Base-by-base conservation (phyloP, 2,113 vertebrate species). In the Calonectris borealis region DNA sequence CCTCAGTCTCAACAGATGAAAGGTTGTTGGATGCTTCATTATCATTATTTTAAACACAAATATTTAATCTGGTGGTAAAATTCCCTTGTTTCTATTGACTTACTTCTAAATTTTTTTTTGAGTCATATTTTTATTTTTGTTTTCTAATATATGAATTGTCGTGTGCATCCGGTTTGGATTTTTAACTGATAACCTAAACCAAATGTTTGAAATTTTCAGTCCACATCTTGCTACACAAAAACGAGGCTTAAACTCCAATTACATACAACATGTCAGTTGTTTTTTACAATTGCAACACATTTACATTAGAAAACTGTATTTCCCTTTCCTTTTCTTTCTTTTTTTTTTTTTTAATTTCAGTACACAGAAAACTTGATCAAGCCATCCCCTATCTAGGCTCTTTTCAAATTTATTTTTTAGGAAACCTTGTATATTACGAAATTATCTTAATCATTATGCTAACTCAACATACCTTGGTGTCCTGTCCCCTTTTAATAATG, bases 231-330 rank as follows among this genome's bases (percentile, higher is more conserved):
- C 18, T 71, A 29, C 7, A 32, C 4, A 55, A 46, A 71, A 83
- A 16, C 0, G 0, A 61, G 34, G 4, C 11, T 57, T 93, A 54
- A 73, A 68, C 7, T 32, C 26, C 11, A 46, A 44, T 62, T 54
- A n/a, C 3, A 26, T 15, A 25, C 11, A 61, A 22, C 4, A 3
- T 25, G 22, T 29, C 10, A 13, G 10, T 6, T 22, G 0, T 4
- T 52, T 57, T 57, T 62, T 44, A 44, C 16, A 32, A 62, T 40
- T 68, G 5, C 7, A 86, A 60, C 6, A n/a, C 4, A 40, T 34
- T 79, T 65, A 29, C 7, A 15, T 27, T 10, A 70, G 38, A 70
- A 72, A 73, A 25, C 3, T 34, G 5, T 58, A 8, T 44, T 60
- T 40, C 18, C 6, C 2, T 57, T 34, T 83, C 44, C 20, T 1